Percentiles rank a stretch among this genome's conserved stretches.
These are phyloP conservation scores for Colius striatus DNA, from an alignment of 2,113 vertebrate genomes.

Conservation along the genomic window DNA sequence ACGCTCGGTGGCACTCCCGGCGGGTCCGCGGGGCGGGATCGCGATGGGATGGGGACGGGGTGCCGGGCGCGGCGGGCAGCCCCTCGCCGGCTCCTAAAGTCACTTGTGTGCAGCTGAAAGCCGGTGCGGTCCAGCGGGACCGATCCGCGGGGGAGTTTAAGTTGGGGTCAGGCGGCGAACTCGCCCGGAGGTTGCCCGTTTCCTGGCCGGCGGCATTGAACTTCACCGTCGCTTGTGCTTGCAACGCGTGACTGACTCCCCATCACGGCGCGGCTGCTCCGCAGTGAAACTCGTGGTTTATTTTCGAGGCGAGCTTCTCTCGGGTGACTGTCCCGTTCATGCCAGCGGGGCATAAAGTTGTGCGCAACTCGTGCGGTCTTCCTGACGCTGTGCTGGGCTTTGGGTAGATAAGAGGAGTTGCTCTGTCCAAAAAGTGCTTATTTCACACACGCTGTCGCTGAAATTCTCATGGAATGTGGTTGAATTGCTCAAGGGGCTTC, in stretches of 20 bases:
- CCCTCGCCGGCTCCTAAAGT: fast-evolving
- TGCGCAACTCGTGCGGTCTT: fast-evolving
- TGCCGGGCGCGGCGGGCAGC: neutral
- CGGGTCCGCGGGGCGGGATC: neutral
- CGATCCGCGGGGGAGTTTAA: neutral
- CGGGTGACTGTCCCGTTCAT: fast-evolving
- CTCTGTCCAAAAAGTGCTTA: fast-evolving
- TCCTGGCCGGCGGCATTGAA: neutral
- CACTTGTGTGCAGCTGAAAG: neutral
- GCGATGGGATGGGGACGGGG: neutral
- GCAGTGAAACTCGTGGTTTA: fast-evolving
- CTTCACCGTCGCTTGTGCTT: neutral
- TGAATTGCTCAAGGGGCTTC: neutral
- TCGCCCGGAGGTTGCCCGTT: neutral
- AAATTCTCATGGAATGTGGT: neutral
- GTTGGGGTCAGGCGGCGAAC: neutral
- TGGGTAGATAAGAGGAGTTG: neutral
- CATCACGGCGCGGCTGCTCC: fast-evolving
- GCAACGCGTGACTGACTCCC: fast-evolving
- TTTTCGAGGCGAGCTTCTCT: fast-evolving
- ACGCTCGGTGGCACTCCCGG: neutral
- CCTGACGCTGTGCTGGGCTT: neutral
- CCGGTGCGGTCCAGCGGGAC: neutral
- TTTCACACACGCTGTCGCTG: fast-evolving
- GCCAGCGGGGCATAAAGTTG: fast-evolving